These are phyloP conservation scores for Synanthedon tipuliformis DNA, from an alignment of 2,888 invertebrate species.

Conservation along the genomic window DNA sequence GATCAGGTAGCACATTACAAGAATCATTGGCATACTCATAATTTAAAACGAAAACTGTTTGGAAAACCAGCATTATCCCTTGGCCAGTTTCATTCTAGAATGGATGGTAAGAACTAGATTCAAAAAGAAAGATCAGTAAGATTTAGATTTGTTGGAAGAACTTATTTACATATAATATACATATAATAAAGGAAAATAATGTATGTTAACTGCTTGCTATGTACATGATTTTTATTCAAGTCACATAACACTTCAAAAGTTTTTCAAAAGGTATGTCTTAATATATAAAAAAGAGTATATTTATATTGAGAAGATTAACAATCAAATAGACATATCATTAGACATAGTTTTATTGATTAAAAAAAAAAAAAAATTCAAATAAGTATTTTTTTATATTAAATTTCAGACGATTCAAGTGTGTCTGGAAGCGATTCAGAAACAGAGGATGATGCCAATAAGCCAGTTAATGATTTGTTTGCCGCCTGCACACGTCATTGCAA, in stretches of 20 bases:
- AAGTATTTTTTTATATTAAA: too few species aligned
- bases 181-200: too few species aligned
- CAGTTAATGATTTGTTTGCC: conserved; percentile 53
- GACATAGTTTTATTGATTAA: too few species aligned
- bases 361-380: not conserved
- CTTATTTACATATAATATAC: too few species aligned
- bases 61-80: conserved; percentile 53
- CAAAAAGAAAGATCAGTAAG: not conserved
- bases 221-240: too few species aligned
- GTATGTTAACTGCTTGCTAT: too few species aligned
- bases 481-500: conserved; percentile 76
- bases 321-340: too few species aligned
- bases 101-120: conserved; percentile 24
- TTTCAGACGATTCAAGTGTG: conserved; percentile 48
- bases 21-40: conserved; percentile 87
- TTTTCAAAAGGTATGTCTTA: too few species aligned
- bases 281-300: too few species aligned
- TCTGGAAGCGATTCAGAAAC: conserved; percentile 59
- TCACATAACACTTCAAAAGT: too few species aligned
- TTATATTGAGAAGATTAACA: too few species aligned
- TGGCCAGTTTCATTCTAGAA: conserved; percentile 49
- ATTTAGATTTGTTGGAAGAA: not conserved
- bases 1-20: conserved; percentile 83
- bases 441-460: conserved; percentile 31
- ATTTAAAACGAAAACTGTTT: conserved; percentile 78